A percentile compares a stretch with the other conserved stretches of the same genome.
Conservation (phyloP, 30 jellyfish, hydroid and myxozoan species). For the Cassiopea andromeda region DNA sequence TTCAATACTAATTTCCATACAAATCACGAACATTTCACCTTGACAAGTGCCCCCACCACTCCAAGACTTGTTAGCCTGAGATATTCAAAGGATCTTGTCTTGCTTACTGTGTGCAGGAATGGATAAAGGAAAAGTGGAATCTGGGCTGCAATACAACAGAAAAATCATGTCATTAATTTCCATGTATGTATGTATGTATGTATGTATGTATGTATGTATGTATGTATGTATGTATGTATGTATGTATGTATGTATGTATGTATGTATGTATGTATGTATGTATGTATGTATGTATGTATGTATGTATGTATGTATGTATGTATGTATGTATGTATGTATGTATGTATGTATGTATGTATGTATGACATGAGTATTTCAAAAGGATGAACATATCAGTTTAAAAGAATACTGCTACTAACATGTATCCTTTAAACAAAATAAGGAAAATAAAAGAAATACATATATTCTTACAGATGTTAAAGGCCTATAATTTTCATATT, state of each 20-base stretch:
- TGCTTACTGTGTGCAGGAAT: slow-evolving; percentile 96
- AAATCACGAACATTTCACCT: slow-evolving; percentile 45
- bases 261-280: slow-evolving; percentile 36
- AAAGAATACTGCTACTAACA: no score
- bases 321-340: slow-evolving; percentile 41
- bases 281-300: slow-evolving; percentile 41
- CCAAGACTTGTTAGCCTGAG: slow-evolving; percentile 96
- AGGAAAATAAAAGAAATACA: no score
- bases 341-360: slow-evolving; percentile 38
- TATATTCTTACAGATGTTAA: no score
- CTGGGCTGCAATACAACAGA: slow-evolving; percentile 75
- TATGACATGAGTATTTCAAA: neutral
- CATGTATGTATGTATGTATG: neutral
- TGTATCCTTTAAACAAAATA: no score
- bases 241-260: slow-evolving; percentile 8
- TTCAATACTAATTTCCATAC: neutral
- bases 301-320: slow-evolving; percentile 36
- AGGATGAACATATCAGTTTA: no score
- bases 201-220: no score
- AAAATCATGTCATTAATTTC: neutral
- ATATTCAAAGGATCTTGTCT: slow-evolving; percentile 97
- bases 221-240: neutral
- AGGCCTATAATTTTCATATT: no score
- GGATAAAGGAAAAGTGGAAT: slow-evolving; percentile 96
- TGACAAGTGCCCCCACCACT: slow-evolving; percentile 98